Base-by-base conservation (phyloP, 2,113 vertebrate species). In the Eidolon helvum region DNA sequence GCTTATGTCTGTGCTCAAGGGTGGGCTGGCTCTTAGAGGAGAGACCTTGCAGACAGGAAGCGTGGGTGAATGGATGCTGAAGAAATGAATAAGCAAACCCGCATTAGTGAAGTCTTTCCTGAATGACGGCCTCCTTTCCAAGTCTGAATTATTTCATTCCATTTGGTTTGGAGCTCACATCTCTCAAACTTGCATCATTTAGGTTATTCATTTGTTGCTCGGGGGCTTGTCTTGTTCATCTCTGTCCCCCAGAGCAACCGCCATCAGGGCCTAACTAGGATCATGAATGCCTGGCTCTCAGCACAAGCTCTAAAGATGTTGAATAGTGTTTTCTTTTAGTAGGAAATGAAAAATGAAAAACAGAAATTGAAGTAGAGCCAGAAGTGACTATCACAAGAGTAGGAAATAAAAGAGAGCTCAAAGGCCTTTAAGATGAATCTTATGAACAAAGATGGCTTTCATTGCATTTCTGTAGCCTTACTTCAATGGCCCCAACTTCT, bases 261-360 rank as follows among this genome's bases (percentile, higher is more conserved):
- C 43, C 38, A 8, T 28, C 45, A 12, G 12, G 38, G 77, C 5
- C 24, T 5, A 11, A 12, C 24, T 6, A 11, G 16, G 30, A 14
- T 63, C 11, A 14, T 26, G 82, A 74, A 85, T 59, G 66, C 30
- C 12, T 71, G 79, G 61, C 43, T 83, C 16, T 92, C 55, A 75
- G 90, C 90, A 74, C 43, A 57, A 33, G 15, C 43, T 71, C 43
- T 72, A 66, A 65, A 84, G 45, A 24, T 68, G 59, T 28, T 88
- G 57, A 83, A 14, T 72, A 53, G 33, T 45, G 45, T 85, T 87
- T 87, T 85, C 77, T 48, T 92, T 87, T 59, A 91, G 48, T 68
- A 69, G 57, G 55, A 87, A 95, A 87, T 88, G 16, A 18, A 83
- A 95, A 91, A 69, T 43, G 48, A 78, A 84, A n/a, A 69, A 45